phyloP scores from a whole-genome alignment of 1,140 invertebrate species.

The Tetragnatha versicolor region DNA sequence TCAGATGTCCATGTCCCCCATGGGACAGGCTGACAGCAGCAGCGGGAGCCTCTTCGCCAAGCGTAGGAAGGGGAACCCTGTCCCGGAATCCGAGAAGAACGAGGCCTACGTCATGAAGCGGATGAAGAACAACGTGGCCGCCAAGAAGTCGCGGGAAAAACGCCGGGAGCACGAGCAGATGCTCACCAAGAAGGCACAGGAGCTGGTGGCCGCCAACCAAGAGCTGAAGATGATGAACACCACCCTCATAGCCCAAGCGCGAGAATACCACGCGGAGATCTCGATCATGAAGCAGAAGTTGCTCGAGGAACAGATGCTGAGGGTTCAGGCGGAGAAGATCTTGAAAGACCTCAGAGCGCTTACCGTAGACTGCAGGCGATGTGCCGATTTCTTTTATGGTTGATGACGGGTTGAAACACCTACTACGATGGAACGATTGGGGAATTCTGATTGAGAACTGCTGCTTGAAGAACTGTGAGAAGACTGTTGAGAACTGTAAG shows the following conservation, averaged over 20 bases:
- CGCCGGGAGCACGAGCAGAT: slow-evolving; percentile 90
- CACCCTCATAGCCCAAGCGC: background rate
- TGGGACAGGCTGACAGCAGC: too few relatives aligned
- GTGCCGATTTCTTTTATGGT: too few relatives aligned
- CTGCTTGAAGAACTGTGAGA: too few relatives aligned
- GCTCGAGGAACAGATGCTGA: background rate
- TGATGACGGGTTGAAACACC: background rate
- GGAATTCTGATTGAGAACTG: too few relatives aligned
- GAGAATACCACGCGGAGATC: background rate
- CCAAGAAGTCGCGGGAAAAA: slow-evolving; percentile 90
- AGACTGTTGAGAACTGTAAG: too few relatives aligned
- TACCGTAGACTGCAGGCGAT: background rate
- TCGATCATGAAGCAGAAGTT: background rate
- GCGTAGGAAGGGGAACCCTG: too few relatives aligned
- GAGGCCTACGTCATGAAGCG: slow-evolving; percentile 85
- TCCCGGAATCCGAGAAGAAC: slow-evolving; percentile 78
- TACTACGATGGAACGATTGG: too few relatives aligned
- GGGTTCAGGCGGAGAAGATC: background rate
- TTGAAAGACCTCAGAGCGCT: background rate
- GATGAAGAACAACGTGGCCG: slow-evolving; percentile 93
- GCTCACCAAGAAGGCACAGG: slow-evolving; percentile 85
- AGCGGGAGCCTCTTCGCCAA: too few relatives aligned
- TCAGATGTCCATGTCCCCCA: too few relatives aligned
- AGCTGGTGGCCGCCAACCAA: slow-evolving; percentile 72
- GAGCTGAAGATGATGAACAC: background rate